Evolutionary conservation across 2,113 vertebrate species (phyloP).

Genomic region (Atlantisia rogersi): DNA sequence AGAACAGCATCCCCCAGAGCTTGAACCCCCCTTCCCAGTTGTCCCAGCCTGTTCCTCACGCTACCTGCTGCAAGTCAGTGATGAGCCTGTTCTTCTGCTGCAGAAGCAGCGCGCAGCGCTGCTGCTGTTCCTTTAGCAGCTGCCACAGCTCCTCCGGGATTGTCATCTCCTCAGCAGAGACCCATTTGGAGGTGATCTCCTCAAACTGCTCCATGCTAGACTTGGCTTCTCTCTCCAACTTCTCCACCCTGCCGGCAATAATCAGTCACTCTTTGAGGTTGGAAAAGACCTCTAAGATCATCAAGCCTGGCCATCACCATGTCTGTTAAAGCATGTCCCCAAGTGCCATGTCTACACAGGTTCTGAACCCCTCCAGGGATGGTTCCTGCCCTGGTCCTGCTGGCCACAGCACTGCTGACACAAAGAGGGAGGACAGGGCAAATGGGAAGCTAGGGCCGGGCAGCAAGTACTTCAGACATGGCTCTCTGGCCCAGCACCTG

Average conservation of each 20-base stretch:
- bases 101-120: conserved; percentile 74
- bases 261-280: too few species aligned
- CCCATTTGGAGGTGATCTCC: conserved; percentile 80
- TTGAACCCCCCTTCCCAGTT: fast-evolving
- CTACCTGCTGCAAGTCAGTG: conserved; percentile 83
- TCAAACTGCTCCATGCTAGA: conserved; percentile 78
- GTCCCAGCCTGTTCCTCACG: not conserved
- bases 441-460: not conserved
- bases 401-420: too few species aligned
- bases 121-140: conserved; percentile 78
- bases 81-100: conserved; percentile 86
- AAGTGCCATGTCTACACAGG: too few species aligned
- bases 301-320: too few species aligned
- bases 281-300: too few species aligned
- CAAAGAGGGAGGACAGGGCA: not conserved
- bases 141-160: conserved; percentile 81
- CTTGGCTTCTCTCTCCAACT: conserved; percentile 62
- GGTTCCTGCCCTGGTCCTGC: too few species aligned
- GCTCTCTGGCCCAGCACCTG: not conserved
- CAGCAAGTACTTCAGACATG: not conserved
- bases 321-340: too few species aligned
- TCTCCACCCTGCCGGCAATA: conserved; percentile 50
- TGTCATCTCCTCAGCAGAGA: conserved; percentile 42
- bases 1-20: not conserved
- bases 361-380: too few species aligned